phyloP scores from a whole-genome alignment of 2,113 vertebrate species.

The Tricholaema leucomelas region DNA sequence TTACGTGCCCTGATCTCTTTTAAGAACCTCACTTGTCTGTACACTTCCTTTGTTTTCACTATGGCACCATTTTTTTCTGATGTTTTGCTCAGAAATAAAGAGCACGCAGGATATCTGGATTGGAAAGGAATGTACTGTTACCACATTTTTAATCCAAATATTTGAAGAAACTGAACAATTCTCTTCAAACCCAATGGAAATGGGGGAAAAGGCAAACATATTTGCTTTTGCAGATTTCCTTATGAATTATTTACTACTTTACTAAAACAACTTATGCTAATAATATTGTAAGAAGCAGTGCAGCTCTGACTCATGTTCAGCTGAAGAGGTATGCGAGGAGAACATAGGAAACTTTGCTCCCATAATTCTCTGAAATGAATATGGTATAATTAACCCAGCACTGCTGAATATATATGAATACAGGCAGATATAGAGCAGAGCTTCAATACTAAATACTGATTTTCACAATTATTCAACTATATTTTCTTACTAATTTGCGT shows the following conservation, averaged over 20 bases:
- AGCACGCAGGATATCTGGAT: background rate
- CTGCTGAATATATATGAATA: background rate
- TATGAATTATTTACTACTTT: conserved; percentile 71
- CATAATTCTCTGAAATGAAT: conserved; percentile 6
- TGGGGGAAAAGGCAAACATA: conserved; percentile 7
- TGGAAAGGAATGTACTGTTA: conserved; percentile 55
- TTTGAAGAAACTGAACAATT: conserved; percentile 55
- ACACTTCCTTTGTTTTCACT: background rate
- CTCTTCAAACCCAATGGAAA: conserved; percentile 43
- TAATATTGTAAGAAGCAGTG: conserved; percentile 44
- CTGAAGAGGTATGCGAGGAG: background rate
- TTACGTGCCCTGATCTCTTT: background rate
- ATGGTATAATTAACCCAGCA: background rate
- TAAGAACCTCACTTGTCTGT: background rate
- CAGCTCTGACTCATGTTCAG: background rate
- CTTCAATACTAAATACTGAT: background rate
- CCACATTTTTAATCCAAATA: conserved; percentile 59
- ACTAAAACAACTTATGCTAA: conserved; percentile 47
- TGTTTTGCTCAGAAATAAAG: conserved; percentile 2
- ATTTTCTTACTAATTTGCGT: background rate
- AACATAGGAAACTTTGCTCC: background rate
- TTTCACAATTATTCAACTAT: background rate
- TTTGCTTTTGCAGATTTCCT: conserved; percentile 61
- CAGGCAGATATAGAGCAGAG: background rate
- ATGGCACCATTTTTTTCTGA: background rate